These are phyloP conservation scores for Cantharis nigra DNA, from an alignment of 2,888 invertebrate species.

Conservation along the genomic window DNA sequence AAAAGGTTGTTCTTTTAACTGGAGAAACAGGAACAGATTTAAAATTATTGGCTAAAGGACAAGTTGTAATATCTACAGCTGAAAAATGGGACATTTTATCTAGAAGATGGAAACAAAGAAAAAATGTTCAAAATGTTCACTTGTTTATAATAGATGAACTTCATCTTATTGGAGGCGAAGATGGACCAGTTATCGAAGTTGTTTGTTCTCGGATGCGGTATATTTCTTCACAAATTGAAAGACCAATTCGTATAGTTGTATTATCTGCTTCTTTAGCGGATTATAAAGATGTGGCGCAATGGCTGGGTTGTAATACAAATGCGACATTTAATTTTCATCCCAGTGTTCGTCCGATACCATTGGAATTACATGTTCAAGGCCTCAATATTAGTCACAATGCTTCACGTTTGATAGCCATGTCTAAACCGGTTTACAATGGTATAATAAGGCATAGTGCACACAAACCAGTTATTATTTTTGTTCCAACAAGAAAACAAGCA, in stretches of 20 bases:
- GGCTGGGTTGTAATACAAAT: slow-evolving; percentile 93
- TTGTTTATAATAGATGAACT: slow-evolving; percentile 96
- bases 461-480: slow-evolving; percentile 88
- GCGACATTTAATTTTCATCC: slow-evolving; percentile 99
- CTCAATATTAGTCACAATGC: slow-evolving; percentile 98
- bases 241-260: slow-evolving; percentile 90
- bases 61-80: slow-evolving; percentile 95
- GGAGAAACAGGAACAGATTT: slow-evolving; percentile 98
- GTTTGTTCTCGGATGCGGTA: slow-evolving; percentile 93
- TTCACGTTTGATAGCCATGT: slow-evolving; percentile 95
- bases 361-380: slow-evolving; percentile 96
- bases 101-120: slow-evolving; percentile 97
- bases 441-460: slow-evolving; percentile 82
- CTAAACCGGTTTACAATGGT: slow-evolving; percentile 95
- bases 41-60: slow-evolving; percentile 88
- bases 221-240: slow-evolving; percentile 92
- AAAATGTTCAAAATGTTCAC: slow-evolving; percentile 96
- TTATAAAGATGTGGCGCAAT: slow-evolving; percentile 93
- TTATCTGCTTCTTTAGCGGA: slow-evolving; percentile 92
- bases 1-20: slow-evolving; percentile 88
- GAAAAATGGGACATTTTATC: slow-evolving; percentile 99
- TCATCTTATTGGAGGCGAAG: slow-evolving; percentile 86
- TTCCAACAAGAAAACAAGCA: slow-evolving; percentile 88
- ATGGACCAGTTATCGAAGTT: slow-evolving; percentile 92
- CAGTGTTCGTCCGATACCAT: slow-evolving; percentile 90